Evolutionary conservation across 2,888 invertebrate species (phyloP).

Genomic region (Neocrepidodera transversa): DNA sequence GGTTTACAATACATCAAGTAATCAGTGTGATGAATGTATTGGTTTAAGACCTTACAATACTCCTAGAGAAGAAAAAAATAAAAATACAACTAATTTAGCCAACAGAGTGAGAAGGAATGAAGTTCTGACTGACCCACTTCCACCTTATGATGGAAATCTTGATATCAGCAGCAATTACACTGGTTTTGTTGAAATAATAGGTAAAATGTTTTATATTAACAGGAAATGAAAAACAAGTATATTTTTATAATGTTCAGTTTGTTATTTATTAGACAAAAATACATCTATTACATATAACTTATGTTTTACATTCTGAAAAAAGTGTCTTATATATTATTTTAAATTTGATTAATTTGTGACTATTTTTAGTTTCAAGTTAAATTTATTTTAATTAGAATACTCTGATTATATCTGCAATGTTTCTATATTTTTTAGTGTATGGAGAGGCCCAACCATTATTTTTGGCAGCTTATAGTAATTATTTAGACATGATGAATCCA

Average conservation of each 20-base stretch:
- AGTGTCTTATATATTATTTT: too few species aligned
- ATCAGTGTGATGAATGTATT: constrained; percentile 62
- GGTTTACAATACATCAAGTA: constrained; percentile 53
- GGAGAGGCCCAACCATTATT: constrained; percentile 58
- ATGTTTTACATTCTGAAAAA: too few species aligned
- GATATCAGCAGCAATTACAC: constrained; percentile 84
- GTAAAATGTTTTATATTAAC: constrained; percentile 20
- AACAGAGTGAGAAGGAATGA: constrained; percentile 53
- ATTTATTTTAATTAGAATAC: too few species aligned
- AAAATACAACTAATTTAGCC: constrained; percentile 43
- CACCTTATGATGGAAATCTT: constrained; percentile 75
- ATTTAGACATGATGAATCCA: constrained; percentile 75
- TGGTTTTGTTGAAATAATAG: constrained; percentile 82
- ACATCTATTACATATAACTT: too few species aligned
- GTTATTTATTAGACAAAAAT: too few species aligned
- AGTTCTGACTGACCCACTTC: constrained; percentile 54
- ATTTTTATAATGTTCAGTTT: too few species aligned
- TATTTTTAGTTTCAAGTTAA: too few species aligned
- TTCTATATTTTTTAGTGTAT: constrained; percentile 63
- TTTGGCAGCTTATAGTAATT: constrained; percentile 76
- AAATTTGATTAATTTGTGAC: too few species aligned
- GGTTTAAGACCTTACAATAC: constrained; percentile 61
- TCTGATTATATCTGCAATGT: too few species aligned
- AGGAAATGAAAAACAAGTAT: too few species aligned
- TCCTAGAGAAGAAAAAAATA: constrained; percentile 49